These are phyloP conservation scores for Erpobdella octoculata DNA, from an alignment of 2,888 invertebrate species.

Conservation along the genomic window DNA sequence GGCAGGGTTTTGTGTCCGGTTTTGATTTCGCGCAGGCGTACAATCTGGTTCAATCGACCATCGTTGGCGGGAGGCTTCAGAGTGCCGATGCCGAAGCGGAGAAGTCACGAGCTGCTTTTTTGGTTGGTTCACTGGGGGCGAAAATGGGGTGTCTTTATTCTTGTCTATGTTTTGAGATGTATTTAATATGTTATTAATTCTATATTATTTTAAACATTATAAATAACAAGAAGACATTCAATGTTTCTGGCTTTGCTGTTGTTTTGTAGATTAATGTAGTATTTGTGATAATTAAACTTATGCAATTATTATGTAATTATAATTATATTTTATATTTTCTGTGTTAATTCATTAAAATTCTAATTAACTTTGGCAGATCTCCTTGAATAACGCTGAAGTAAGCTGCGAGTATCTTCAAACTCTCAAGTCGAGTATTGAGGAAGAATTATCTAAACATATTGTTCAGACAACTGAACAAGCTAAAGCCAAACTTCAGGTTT, in stretches of 20 bases:
- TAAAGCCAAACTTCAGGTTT: slow-evolving; percentile 52
- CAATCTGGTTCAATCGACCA: slow-evolving; percentile 69
- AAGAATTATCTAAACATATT: slow-evolving; percentile 48
- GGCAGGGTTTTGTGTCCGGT: slow-evolving; percentile 66
- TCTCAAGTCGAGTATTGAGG: slow-evolving; percentile 66
- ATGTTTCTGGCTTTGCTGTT: too few species aligned
- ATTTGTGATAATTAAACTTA: too few species aligned
- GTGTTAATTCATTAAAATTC: too few species aligned
- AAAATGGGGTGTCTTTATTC: neutral
- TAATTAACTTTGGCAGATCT: slow-evolving; percentile 64
- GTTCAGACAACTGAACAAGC: slow-evolving; percentile 48
- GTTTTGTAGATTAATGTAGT: too few species aligned
- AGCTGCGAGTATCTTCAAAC: slow-evolving; percentile 84
- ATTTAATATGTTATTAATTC: too few species aligned
- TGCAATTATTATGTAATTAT: too few species aligned
- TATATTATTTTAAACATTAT: too few species aligned
- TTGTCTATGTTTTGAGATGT: too few species aligned
- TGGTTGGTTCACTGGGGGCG: slow-evolving; percentile 57
- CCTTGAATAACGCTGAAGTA: slow-evolving; percentile 81
- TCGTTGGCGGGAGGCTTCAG: slow-evolving; percentile 73
- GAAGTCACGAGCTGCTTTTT: slow-evolving; percentile 64
- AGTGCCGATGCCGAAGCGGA: slow-evolving; percentile 63
- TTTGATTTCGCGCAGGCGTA: slow-evolving; percentile 62
- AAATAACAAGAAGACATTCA: too few species aligned
- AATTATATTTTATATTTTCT: too few species aligned